phyloP scores from a whole-genome alignment of 2,113 vertebrate species.

The Ochotona princeps region DNA sequence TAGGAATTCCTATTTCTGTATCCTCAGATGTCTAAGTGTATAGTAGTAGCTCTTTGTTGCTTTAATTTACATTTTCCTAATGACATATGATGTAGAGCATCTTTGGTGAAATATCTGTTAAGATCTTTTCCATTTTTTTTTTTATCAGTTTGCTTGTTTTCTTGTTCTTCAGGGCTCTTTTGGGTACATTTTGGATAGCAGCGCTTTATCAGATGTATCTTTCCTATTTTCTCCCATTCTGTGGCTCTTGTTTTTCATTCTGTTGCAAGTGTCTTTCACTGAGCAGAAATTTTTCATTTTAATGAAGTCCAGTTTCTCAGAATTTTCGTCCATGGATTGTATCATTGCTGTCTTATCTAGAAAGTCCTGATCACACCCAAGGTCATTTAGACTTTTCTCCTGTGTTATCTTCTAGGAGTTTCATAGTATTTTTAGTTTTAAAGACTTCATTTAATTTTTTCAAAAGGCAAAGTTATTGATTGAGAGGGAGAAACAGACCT shows the following conservation, averaged over 20 bases:
- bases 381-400: not conserved
- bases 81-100: not conserved
- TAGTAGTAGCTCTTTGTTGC: not conserved
- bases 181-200: not conserved
- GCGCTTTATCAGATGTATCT: not conserved
- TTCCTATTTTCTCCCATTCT: not conserved
- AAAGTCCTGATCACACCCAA: not conserved
- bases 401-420: not conserved
- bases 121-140: not conserved
- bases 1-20: not conserved
- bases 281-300: not conserved
- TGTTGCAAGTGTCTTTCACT: not conserved
- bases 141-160: not conserved
- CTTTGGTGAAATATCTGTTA: not conserved
- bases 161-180: not conserved
- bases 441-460: too few relatives aligned
- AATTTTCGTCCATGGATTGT: not conserved
- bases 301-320: not conserved
- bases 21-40: not conserved
- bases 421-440: not conserved
- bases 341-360: not conserved
- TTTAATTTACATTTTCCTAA: not conserved
- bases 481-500: too few relatives aligned
- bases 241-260: not conserved
- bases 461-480: too few relatives aligned